Percentiles rank a stretch among this genome's conserved stretches.
These are phyloP conservation scores for Labeo calbasu DNA, from an alignment of 2,797 vertebrate genomes.

Conservation along the genomic window DNA sequence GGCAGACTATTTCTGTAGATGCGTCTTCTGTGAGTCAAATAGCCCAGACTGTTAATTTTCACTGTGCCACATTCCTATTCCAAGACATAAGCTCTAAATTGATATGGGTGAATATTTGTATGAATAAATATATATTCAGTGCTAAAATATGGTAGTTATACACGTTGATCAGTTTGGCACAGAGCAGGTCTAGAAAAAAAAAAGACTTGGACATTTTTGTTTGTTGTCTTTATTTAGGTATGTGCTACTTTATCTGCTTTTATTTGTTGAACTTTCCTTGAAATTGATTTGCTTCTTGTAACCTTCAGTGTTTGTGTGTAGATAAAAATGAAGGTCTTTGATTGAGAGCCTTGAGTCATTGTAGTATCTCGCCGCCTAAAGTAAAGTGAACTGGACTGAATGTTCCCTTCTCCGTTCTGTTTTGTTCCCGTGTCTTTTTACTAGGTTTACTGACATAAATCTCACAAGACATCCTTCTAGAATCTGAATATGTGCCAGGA, in stretches of 20 bases:
- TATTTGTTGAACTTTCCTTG: not conserved
- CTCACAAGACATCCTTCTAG: slow-evolving; percentile 39
- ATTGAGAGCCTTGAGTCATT: slow-evolving; percentile 68
- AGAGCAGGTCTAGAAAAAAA: not conserved
- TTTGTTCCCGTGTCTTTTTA: slow-evolving; percentile 70
- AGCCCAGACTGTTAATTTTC: slow-evolving; percentile 1
- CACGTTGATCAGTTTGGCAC: not conserved
- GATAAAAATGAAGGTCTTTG: slow-evolving; percentile 66
- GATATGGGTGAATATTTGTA: not conserved
- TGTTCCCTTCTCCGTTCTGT: slow-evolving; percentile 68
- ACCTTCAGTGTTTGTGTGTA: slow-evolving; percentile 47
- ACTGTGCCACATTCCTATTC: not conserved
- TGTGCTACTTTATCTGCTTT: not conserved
- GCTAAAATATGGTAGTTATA: slow-evolving; percentile 2
- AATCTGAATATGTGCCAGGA: slow-evolving; percentile 70
- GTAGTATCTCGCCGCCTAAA: slow-evolving; percentile 56
- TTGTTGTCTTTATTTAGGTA: slow-evolving; percentile 18
- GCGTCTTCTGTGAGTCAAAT: slow-evolving; percentile 11
- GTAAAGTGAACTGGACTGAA: slow-evolving; percentile 58
- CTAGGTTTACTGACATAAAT: slow-evolving; percentile 49
- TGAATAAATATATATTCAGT: slow-evolving; percentile 10
- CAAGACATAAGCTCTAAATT: not conserved
- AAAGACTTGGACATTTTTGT: not conserved
- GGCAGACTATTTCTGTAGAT: slow-evolving; percentile 14
- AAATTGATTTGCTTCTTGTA: not conserved